Percentiles rank a stretch among this genome's conserved stretches.
These are phyloP conservation scores for Prosopocoilus inquinatus DNA, from an alignment of 2,888 invertebrate genomes.

Conservation along the genomic window DNA sequence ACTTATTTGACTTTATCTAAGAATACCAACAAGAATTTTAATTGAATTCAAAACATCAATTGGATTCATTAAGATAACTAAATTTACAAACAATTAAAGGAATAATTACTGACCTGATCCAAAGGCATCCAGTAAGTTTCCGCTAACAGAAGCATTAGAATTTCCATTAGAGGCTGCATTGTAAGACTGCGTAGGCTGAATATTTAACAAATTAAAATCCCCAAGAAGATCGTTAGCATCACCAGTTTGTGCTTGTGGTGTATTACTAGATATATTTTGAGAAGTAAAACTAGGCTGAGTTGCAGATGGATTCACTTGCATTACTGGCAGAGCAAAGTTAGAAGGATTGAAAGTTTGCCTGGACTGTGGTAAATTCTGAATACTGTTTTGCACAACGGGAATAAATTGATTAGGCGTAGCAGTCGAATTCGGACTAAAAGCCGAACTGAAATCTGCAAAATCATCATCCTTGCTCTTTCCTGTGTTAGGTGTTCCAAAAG, in stretches of 20 bases:
- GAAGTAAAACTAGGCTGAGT: background rate
- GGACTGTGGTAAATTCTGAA: no score
- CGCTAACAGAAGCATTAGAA: slow-evolving; percentile 18
- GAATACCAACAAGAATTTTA: no score
- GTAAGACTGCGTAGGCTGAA: slow-evolving; percentile 26
- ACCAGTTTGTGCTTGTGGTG: background rate
- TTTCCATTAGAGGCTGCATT: slow-evolving; percentile 22
- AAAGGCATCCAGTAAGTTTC: slow-evolving; percentile 32
- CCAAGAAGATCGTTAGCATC: slow-evolving; percentile 39
- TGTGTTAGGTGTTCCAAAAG: slow-evolving; percentile 52
- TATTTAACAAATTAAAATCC: slow-evolving; percentile 38
- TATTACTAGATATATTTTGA: background rate
- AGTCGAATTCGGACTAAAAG: slow-evolving; percentile 53
- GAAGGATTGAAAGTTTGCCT: no score
- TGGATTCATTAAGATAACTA: no score
- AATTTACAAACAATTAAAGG: background rate
- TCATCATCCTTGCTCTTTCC: slow-evolving; percentile 54
- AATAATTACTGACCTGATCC: slow-evolving; percentile 28
- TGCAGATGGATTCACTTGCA: background rate
- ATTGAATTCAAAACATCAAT: no score
- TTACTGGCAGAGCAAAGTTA: no score
- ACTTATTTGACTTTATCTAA: no score
- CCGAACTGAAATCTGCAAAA: slow-evolving; percentile 80
- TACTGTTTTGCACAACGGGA: no score
- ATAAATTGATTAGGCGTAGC: no score